Evolutionary conservation across 2,113 vertebrate species (phyloP).

Genomic region (Percina caprodes): DNA sequence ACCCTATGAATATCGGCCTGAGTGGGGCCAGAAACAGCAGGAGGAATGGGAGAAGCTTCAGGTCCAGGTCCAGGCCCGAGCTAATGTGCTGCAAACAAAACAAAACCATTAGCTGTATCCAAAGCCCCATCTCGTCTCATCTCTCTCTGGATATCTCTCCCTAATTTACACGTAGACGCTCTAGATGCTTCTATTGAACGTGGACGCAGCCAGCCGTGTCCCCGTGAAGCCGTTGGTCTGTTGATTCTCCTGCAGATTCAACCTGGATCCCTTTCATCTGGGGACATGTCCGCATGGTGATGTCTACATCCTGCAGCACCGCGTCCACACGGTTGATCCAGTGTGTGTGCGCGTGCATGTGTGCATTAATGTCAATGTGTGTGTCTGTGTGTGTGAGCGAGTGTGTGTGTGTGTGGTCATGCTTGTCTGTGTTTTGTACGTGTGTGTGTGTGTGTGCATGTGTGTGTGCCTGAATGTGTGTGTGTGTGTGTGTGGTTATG

Average conservation of each 20-base stretch:
- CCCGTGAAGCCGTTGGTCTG: neutral
- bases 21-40: slow-evolving; percentile 45
- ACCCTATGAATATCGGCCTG: neutral
- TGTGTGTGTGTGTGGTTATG: too few relatives aligned
- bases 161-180: neutral
- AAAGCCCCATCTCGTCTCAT: slow-evolving; percentile 20
- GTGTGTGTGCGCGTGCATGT: neutral
- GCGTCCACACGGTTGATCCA: neutral
- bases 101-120: slow-evolving; percentile 37
- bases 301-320: neutral
- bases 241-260: neutral
- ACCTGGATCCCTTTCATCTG: neutral
- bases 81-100: slow-evolving; percentile 49
- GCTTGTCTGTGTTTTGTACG: neutral
- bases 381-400: neutral
- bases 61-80: slow-evolving; percentile 32
- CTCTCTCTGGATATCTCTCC: slow-evolving; percentile 3
- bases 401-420: neutral
- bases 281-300: neutral
- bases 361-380: neutral
- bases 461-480: too few relatives aligned
- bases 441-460: neutral
- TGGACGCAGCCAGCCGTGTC: neutral
- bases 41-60: slow-evolving; percentile 24
- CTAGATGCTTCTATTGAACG: neutral